Conservation (phyloP, 1,140 invertebrate species). For the Drosophila repletoides region DNA sequence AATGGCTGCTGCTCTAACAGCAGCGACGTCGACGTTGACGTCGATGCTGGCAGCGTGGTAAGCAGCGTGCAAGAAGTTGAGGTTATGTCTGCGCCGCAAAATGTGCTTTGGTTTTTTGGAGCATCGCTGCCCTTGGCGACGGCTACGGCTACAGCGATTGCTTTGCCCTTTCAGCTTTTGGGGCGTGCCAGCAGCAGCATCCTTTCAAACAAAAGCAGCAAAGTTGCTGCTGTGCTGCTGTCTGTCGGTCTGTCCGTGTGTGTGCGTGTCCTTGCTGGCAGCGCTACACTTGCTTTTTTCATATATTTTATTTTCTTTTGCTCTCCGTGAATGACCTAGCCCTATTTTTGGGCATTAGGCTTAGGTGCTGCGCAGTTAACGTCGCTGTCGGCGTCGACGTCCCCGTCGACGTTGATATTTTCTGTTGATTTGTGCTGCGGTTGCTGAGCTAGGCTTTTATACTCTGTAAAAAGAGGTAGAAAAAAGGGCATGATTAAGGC, state of each 20-base stretch:
- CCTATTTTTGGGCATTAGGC: slow-evolving; percentile 61
- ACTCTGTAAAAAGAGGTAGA: too few species aligned
- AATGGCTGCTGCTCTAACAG: slow-evolving; percentile 73
- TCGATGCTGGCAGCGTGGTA: slow-evolving; percentile 69
- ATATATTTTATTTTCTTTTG: slow-evolving; percentile 7
- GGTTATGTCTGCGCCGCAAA: slow-evolving; percentile 78
- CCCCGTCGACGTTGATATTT: slow-evolving; percentile 23
- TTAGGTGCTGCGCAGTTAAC: slow-evolving; percentile 17
- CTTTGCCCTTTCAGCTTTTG: slow-evolving; percentile 33
- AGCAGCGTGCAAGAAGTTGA: slow-evolving; percentile 79
- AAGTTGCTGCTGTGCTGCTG: background rate
- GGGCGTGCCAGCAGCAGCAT: slow-evolving; percentile 55
- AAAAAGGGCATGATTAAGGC: too few species aligned
- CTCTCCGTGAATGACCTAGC: slow-evolving; percentile 66
- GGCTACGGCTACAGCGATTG: slow-evolving; percentile 19
- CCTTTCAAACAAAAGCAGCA: slow-evolving; percentile 27
- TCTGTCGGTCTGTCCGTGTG: slow-evolving; percentile 8
- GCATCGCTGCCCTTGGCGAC: slow-evolving; percentile 45
- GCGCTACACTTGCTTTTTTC: background rate
- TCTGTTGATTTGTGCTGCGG: slow-evolving; percentile 31
- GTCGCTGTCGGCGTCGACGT: slow-evolving; percentile 8
- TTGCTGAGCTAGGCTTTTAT: background rate
- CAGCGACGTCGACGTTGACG: slow-evolving; percentile 29
- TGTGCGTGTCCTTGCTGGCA: slow-evolving; percentile 23
- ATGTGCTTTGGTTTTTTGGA: slow-evolving; percentile 66